Conservation (phyloP, 64 coral and sea anemone genomes). For the Anthopleura sola region DNA sequence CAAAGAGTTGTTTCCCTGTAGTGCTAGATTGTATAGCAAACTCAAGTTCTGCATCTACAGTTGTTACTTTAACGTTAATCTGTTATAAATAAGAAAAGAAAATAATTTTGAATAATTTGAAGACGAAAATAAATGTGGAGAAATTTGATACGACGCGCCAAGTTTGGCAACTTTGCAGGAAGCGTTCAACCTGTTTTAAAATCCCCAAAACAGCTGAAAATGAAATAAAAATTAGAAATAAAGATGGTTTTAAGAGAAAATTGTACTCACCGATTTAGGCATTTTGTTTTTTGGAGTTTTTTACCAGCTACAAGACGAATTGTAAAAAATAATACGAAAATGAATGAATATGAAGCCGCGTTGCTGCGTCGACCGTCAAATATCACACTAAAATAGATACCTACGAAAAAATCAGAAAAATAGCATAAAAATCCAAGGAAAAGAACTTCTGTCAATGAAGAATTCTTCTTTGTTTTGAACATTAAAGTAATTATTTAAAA, state of each 20-base stretch:
- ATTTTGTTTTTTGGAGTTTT: constrained; percentile 2
- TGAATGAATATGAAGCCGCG: neutral
- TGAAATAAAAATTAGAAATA: neutral
- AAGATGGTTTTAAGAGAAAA: neutral
- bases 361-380: neutral
- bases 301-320: neutral
- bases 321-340: neutral
- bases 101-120: neutral
- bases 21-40: constrained; percentile 95
- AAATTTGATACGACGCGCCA: constrained; percentile 1
- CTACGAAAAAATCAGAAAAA: neutral
- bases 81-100: constrained; percentile 17
- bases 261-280: neutral
- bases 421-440: neutral
- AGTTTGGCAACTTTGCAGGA: neutral
- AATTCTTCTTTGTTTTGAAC: neutral
- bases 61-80: constrained; percentile 90
- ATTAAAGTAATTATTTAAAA: neutral
- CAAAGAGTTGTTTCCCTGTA: constrained; percentile 94
- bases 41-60: constrained; percentile 89
- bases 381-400: neutral
- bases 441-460: neutral
- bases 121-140: neutral
- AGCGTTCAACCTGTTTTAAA: neutral
- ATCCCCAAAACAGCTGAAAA: neutral